phyloP scores from a whole-genome alignment of 2,797 vertebrate genomes.

The Amazona finschi region DNA sequence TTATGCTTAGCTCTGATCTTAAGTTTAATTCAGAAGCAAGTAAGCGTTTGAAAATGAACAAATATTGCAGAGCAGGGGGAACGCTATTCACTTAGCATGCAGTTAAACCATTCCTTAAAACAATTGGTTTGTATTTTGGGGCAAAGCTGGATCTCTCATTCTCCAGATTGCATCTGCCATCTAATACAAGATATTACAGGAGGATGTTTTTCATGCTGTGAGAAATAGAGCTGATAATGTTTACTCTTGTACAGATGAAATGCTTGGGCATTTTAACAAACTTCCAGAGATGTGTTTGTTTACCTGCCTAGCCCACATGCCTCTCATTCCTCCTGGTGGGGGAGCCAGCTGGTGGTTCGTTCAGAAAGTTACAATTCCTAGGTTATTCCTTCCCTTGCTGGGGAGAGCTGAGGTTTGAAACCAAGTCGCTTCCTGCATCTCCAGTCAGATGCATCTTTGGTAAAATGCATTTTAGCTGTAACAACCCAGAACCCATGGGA shows the following conservation, averaged over 20 bases:
- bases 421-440: neutral
- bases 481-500: neutral
- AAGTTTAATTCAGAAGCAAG: neutral
- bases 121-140: neutral
- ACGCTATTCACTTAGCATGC: neutral
- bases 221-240: conserved; percentile 10
- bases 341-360: neutral
- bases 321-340: conserved; percentile 53
- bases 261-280: conserved; percentile 51
- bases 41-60: neutral
- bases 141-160: neutral
- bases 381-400: neutral
- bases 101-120: neutral
- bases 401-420: neutral
- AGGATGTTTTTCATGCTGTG: neutral
- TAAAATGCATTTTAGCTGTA: neutral
- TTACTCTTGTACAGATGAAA: conserved; percentile 26
- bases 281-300: conserved; percentile 56
- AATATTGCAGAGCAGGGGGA: neutral
- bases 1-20: neutral
- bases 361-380: neutral
- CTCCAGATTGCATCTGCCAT: neutral
- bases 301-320: conserved; percentile 61
- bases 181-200: neutral
- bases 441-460: neutral